These are phyloP conservation scores for Dermolepida albohirtum DNA, from an alignment of 2,888 invertebrate genomes.

Conservation along the genomic window DNA sequence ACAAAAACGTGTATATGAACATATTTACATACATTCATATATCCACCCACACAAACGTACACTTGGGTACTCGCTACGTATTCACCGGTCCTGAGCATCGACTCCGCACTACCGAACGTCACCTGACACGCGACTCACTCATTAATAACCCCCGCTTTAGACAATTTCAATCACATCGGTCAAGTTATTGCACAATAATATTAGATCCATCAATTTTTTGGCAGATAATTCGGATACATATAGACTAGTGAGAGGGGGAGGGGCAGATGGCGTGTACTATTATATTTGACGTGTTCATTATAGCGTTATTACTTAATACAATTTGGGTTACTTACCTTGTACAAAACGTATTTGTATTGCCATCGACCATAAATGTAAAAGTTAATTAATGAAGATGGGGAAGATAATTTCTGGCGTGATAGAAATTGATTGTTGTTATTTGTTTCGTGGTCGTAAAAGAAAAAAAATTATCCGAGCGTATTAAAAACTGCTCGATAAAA, in stretches of 20 bases:
- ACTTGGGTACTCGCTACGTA: background rate
- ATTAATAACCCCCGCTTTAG: conserved; percentile 23
- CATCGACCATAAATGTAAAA: too few relatives aligned
- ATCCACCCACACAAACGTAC: conserved; percentile 7
- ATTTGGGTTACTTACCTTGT: background rate
- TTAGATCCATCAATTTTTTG: conserved; percentile 25
- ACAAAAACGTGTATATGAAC: conserved; percentile 5
- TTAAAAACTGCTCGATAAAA: too few relatives aligned
- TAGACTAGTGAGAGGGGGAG: background rate
- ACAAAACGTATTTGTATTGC: too few relatives aligned
- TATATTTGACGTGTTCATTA: conserved; percentile 9
- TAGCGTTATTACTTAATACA: background rate
- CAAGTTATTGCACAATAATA: conserved; percentile 26
- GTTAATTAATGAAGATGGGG: too few relatives aligned
- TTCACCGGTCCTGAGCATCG: conserved; percentile 24
- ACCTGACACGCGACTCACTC: conserved; percentile 20
- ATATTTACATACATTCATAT: conserved; percentile 10
- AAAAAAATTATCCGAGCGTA: too few relatives aligned
- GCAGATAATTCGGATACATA: conserved; percentile 7
- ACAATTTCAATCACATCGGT: conserved; percentile 29
- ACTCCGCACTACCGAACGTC: conserved; percentile 6
- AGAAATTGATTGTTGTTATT: too few relatives aligned
- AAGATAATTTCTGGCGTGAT: too few relatives aligned
- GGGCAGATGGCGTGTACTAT: conserved; percentile 1
- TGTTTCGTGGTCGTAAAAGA: too few relatives aligned